Evolutionary conservation across 2,888 invertebrate genomes (phyloP).

Genomic region (Laothoe populi): DNA sequence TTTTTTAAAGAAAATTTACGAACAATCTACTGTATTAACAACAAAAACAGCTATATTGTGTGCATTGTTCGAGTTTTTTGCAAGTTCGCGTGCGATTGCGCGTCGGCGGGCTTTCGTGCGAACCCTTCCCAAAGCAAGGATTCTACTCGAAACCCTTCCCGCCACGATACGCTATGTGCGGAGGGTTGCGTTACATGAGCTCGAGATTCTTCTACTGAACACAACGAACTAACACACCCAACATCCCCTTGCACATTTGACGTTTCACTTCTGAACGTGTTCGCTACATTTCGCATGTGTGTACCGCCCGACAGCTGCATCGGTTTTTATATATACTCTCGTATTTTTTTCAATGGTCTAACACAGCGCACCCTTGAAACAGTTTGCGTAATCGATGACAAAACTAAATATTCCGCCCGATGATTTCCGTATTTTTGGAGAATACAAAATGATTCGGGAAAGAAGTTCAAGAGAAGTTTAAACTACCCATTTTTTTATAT

Average conservation of each 20-base stretch:
- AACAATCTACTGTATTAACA: conserved; percentile 83
- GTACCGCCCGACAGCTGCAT: conserved; percentile 82
- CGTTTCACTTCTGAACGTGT: conserved; percentile 48
- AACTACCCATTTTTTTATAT: conserved; percentile 25
- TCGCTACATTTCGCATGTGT: conserved; percentile 83
- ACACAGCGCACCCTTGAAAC: conserved; percentile 83
- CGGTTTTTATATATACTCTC: conserved; percentile 82
- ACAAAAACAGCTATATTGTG: conserved; percentile 80
- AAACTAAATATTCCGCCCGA: conserved; percentile 85
- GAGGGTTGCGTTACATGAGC: conserved; percentile 62
- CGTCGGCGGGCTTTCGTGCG: conserved; percentile 81
- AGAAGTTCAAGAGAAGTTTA: conserved; percentile 40
- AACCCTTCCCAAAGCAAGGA: conserved; percentile 75
- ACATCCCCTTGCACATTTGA: conserved; percentile 51
- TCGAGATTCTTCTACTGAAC: conserved; percentile 37
- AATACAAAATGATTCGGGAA: conserved; percentile 56
- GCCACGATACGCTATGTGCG: conserved; percentile 57
- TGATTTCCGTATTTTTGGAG: conserved; percentile 84
- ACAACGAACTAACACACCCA: conserved; percentile 52
- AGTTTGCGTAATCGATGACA: conserved; percentile 86
- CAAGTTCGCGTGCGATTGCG: conserved; percentile 82
- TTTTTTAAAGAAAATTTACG: conserved; percentile 80
- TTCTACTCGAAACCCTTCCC: conserved; percentile 79
- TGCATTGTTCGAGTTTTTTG: conserved; percentile 80
- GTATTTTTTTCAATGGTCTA: conserved; percentile 81